Conservation (phyloP, 2,113 vertebrate species). For the Petrocephalus zakoni region DNA sequence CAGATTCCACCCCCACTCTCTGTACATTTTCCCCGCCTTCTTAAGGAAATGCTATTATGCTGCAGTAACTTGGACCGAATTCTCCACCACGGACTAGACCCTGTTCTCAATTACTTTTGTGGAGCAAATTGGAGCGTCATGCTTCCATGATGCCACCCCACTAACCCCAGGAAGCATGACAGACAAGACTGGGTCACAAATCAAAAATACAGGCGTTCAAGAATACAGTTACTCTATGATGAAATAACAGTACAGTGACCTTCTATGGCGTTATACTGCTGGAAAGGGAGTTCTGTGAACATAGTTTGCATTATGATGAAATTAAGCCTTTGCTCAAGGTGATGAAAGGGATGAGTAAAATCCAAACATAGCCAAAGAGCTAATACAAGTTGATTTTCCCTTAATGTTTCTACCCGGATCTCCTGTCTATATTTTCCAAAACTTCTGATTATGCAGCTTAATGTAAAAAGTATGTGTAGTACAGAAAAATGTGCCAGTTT, state of each 20-base stretch:
- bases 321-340: background rate
- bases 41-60: background rate
- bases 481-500: background rate
- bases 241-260: background rate
- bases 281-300: background rate
- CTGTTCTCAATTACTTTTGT: slow-evolving; percentile 14
- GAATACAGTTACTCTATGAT: background rate
- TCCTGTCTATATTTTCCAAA: background rate
- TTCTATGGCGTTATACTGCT: background rate
- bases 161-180: background rate
- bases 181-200: background rate
- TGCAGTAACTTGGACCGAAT: slow-evolving; percentile 3
- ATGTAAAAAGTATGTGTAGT: background rate
- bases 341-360: background rate
- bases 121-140: slow-evolving; percentile 13
- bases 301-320: background rate
- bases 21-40: background rate
- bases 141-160: background rate
- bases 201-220: background rate
- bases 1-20: background rate
- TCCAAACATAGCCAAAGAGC: background rate
- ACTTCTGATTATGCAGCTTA: background rate
- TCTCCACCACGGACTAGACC: background rate
- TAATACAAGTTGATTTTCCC: background rate
- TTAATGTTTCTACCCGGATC: background rate